These are phyloP conservation scores for Diarsia dahlii DNA, from an alignment of 2,888 invertebrate species.

Conservation along the genomic window DNA sequence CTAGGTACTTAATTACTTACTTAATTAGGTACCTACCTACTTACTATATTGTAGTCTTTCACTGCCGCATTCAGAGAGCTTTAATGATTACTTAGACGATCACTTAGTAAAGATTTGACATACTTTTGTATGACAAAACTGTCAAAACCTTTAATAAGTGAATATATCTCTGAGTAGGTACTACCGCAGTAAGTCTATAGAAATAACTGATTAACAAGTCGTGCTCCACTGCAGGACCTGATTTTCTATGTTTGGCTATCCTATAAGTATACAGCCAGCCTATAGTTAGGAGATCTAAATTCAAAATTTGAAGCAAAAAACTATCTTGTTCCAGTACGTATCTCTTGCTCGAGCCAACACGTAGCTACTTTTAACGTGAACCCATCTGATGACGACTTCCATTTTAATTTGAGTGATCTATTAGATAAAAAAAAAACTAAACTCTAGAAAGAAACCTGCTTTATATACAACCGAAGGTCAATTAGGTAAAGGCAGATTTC, in stretches of 20 bases:
- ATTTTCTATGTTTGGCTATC: neutral
- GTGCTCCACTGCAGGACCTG: neutral
- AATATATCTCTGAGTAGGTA: too few relatives aligned
- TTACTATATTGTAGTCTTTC: neutral
- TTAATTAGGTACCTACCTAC: neutral
- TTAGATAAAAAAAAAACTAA: neutral
- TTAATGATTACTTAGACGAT: too few relatives aligned
- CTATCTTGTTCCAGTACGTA: neutral
- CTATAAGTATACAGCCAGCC: too few relatives aligned
- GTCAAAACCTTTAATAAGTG: too few relatives aligned
- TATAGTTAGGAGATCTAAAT: neutral
- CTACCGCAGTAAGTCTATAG: neutral
- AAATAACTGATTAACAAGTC: neutral
- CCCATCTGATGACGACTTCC: too few relatives aligned
- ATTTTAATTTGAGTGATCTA: neutral
- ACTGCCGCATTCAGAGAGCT: too few relatives aligned
- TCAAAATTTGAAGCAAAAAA: neutral
- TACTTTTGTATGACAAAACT: too few relatives aligned
- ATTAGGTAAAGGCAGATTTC: neutral
- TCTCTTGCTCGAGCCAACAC: neutral
- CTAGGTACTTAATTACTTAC: neutral
- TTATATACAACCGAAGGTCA: slow-evolving; percentile 1
- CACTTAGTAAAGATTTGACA: too few relatives aligned
- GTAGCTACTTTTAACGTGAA: neutral
- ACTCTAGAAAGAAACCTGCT: neutral